Base-by-base conservation (phyloP, 1,140 invertebrate species). In the Drosophila tsacasi region DNA sequence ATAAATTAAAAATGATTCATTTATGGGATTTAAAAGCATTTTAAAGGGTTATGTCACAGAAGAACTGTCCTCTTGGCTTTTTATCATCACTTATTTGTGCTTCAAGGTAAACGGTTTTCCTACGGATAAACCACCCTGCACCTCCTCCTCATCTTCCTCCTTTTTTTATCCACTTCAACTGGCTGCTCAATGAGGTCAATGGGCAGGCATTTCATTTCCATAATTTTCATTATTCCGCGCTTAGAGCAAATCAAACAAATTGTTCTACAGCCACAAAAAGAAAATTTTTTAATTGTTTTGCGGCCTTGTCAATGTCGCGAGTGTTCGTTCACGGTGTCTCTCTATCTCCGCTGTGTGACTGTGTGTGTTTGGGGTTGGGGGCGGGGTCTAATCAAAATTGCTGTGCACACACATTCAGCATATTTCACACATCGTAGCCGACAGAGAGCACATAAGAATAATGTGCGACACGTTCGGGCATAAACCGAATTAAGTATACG, bases 401-500 rank as follows among this genome's bases (percentile, higher is more conserved):
- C 77, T 84, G 66, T 74, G 74, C 81, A 84, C 84, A 87, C 85
- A 87, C 81, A 81, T 78, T 65, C 54, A 84, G 74, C 84, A 87
- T 87, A 87, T 87, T 87, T 87, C 81, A 87, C 85, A 89, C 84
- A 89, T 89, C 84, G 84, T 89, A 52, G 67, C 67, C 64, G 40
- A 44, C 61, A 27, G 62, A 55, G 52, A 63, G 77, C 46, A 46
- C 81, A 89, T 78, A 83, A 89, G 84, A 89, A 89, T 89, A 90
- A 89, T 89, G 84, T 90, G 84, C 78, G 81, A 89, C 84, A 89
- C 84, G 84, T 89, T 89, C 84, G 74, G 77, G 85, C 84, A 89
- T 89, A 89, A 89, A 89, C 81, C 85, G 84, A 89, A 89, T 89
- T 89, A 89, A 89, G 84, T 89, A 90, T 89, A 89, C 84, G 85